Evolutionary conservation across 2,797 vertebrate species (phyloP), one percentile per base, ranked within the genome.

Genomic region (Tinamus major): DNA sequence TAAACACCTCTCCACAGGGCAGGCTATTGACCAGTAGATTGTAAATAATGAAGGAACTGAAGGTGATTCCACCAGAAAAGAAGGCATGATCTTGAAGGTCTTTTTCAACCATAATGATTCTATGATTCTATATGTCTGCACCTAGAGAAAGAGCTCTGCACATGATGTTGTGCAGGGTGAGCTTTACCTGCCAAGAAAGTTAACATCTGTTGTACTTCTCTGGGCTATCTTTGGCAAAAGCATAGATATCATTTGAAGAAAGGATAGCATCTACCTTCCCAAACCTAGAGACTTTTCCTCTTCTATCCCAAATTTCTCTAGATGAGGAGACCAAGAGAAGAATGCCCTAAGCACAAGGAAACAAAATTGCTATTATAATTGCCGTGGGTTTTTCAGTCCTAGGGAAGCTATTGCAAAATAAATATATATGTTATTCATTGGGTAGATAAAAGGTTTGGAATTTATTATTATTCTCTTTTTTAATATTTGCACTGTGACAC

Each of bases 141-240:
- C 5, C 12, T 72, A 55, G 49, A 46, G 79, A 61, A 82, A 42
- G 17, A 31, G 3, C 8, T 87, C 31, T 55, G 55, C 24, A 12
- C 0, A 1, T n/a, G 51, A 33, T 0, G 0, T 21, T 79, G 37
- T 44, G 10, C 17, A 55, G 46, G 8, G 56, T 13, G 13, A 19
- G 19, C 17, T 79, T 76, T 59, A n/a, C 48, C 27, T 41, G 48
- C 44, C n/a, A 42, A 4, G 31, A 59, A 37, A 80, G 23, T 58
- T 24, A 44, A 59, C 27, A 18, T 42, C 48, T 67, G 9, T 42
- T 64, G 44, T 15, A 18, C 29, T 92, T 77, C 21, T 79, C 26
- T 21, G 33, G 33, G 44, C 3, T 10, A 39, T 26, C 33, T 16
- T 82, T 63, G 71, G 37, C 24, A 86, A 89, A 49, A 49, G 23